Percentiles rank a stretch among this genome's conserved stretches.
These are phyloP conservation scores for Alligator mississippiensis DNA, from an alignment of 2,113 vertebrate genomes.

Conservation along the genomic window DNA sequence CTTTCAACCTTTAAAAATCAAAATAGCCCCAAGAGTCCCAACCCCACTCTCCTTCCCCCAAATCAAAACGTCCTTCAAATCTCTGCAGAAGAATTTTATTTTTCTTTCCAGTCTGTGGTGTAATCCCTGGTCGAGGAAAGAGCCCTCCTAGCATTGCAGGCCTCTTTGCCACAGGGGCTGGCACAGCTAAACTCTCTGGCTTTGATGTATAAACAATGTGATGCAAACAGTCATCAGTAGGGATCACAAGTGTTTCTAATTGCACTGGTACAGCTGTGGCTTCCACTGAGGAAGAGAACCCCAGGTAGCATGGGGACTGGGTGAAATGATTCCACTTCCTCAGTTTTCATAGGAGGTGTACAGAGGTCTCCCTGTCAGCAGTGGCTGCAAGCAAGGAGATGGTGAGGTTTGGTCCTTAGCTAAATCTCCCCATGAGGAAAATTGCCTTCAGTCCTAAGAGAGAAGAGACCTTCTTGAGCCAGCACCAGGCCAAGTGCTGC, in stretches of 20 bases:
- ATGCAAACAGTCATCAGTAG: background rate
- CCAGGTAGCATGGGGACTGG: background rate
- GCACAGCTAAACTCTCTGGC: background rate
- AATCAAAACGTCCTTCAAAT: background rate
- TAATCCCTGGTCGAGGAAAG: background rate
- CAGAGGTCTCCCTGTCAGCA: background rate
- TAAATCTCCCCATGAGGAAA: background rate
- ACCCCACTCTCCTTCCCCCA: background rate
- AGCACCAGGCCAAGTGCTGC: background rate
- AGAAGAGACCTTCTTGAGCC: background rate
- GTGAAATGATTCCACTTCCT: background rate
- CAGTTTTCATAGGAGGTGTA: background rate
- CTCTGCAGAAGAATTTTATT: background rate
- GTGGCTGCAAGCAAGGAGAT: background rate
- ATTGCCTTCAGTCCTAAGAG: background rate
- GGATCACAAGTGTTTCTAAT: no score
- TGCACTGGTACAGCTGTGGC: no score
- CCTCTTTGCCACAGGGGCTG: background rate
- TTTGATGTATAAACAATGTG: background rate
- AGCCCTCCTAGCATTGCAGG: background rate
- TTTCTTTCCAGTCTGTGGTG: background rate
- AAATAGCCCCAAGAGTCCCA: background rate
- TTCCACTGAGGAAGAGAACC: background rate
- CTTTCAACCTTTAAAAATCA: background rate
- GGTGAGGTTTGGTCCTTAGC: background rate